A percentile compares a stretch with the other conserved stretches of the same genome.
Evolutionary conservation across 2,113 vertebrate species (phyloP).

Genomic region (Corythaeola cristata): DNA sequence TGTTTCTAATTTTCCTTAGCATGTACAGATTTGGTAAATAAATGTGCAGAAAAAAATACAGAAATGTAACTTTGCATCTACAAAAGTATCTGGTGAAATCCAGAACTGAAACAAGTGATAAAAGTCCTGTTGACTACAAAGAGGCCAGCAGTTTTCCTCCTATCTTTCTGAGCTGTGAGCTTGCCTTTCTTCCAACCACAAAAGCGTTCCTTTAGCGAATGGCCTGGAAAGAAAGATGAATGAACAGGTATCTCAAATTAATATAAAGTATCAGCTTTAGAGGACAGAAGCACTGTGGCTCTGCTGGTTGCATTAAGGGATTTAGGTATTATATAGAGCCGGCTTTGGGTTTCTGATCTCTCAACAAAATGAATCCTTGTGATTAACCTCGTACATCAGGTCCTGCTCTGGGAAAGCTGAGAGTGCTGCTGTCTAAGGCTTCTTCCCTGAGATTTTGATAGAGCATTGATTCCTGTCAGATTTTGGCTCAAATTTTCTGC

Average conservation of each 20-base stretch:
- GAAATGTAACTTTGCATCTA: neutral
- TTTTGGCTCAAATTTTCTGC: neutral
- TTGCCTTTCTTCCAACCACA: neutral
- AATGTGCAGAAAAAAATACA: neutral
- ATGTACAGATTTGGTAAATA: neutral
- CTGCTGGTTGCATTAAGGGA: constrained; percentile 11
- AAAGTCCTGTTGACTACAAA: neutral
- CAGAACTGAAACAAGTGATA: neutral
- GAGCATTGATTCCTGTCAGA: neutral
- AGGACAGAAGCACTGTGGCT: neutral
- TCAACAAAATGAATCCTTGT: constrained; percentile 12
- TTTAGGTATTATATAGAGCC: constrained; percentile 26
- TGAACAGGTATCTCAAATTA: neutral
- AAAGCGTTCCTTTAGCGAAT: neutral
- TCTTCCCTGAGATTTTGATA: neutral
- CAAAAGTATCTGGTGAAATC: neutral
- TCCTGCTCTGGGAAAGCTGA: neutral
- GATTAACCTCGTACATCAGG: neutral
- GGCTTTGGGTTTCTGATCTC: constrained; percentile 20
- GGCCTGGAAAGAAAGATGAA: neutral
- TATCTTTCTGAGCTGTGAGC: neutral
- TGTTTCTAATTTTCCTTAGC: neutral
- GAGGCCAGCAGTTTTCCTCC: neutral
- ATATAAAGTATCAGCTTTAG: neutral
- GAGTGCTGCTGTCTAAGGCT: neutral